phyloP scores from a whole-genome alignment of 2,113 vertebrate genomes.

The Halcyon malimbica region DNA sequence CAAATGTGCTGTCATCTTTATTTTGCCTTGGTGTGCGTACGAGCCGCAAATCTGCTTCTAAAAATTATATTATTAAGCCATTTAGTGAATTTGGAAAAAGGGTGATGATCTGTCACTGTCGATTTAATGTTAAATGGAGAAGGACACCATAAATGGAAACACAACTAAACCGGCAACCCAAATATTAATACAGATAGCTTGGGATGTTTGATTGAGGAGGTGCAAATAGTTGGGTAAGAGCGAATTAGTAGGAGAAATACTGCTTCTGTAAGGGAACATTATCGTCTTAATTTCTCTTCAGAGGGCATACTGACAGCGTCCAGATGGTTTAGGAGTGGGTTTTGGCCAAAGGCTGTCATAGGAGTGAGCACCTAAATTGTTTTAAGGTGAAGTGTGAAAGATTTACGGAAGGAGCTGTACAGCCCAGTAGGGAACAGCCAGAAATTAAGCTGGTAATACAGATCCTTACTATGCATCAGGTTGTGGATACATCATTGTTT shows the following conservation, averaged over 20 bases:
- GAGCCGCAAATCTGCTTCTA: constrained; percentile 38
- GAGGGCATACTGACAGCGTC: background rate
- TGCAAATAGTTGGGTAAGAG: background rate
- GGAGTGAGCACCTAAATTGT: background rate
- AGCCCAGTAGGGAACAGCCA: background rate
- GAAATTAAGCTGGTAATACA: background rate
- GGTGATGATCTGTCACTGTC: constrained; percentile 43
- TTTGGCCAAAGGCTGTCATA: background rate
- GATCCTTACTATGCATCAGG: background rate
- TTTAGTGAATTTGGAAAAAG: constrained; percentile 46
- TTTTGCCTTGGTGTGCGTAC: constrained; percentile 41
- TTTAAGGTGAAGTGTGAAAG: background rate
- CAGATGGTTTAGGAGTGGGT: background rate
- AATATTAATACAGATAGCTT: constrained; percentile 19
- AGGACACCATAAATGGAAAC: constrained; percentile 20
- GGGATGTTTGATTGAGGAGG: background rate
- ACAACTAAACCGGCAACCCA: constrained; percentile 12
- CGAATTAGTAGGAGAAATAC: background rate
- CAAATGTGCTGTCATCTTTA: constrained; percentile 70
- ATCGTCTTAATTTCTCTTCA: background rate
- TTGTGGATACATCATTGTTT: background rate
- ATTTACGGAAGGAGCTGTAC: background rate
- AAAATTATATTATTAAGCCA: constrained; percentile 59
- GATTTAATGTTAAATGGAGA: constrained; percentile 38
- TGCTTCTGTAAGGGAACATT: background rate